Conservation (phyloP, 1,140 invertebrate species). For the Brachionus rubens region DNA sequence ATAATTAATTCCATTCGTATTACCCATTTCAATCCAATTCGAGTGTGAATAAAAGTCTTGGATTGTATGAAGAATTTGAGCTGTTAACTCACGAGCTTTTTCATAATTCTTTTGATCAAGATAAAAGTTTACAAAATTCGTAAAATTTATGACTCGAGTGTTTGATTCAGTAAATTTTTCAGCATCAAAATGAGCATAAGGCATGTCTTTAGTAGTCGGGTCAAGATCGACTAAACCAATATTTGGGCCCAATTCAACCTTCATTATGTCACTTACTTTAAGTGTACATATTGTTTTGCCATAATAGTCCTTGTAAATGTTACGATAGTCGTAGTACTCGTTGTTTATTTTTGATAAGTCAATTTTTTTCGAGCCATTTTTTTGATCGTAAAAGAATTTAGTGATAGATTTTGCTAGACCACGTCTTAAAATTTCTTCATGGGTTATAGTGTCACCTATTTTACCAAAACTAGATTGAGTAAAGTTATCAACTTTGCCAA, state of each 20-base stretch:
- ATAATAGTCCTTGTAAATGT: too few species aligned
- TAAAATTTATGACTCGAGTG: constrained; percentile 20
- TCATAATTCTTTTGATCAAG: neutral
- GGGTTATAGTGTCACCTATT: too few species aligned
- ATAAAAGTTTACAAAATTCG: neutral
- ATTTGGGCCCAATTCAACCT: neutral
- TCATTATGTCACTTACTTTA: too few species aligned
- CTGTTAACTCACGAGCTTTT: constrained; percentile 3
- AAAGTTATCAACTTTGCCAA: too few species aligned
- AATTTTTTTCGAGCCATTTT: too few species aligned
- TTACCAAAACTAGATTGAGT: too few species aligned
- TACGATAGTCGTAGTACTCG: too few species aligned
- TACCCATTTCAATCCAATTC: constrained; percentile 47
- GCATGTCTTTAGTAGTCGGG: constrained; percentile 16
- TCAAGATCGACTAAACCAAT: constrained; percentile 19
- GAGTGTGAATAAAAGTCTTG: constrained; percentile 47
- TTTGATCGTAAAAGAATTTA: too few species aligned
- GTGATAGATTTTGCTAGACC: too few species aligned
- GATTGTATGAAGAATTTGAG: constrained; percentile 41
- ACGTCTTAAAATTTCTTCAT: too few species aligned
- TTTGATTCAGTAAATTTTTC: constrained; percentile 13
- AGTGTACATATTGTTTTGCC: too few species aligned
- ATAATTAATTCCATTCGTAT: neutral
- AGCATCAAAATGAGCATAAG: constrained; percentile 45
- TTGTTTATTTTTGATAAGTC: too few species aligned